Percentiles rank a stretch among this genome's conserved stretches.
Conservation (phyloP, 1,140 invertebrate genomes). For the Solenopsis invicta region DNA sequence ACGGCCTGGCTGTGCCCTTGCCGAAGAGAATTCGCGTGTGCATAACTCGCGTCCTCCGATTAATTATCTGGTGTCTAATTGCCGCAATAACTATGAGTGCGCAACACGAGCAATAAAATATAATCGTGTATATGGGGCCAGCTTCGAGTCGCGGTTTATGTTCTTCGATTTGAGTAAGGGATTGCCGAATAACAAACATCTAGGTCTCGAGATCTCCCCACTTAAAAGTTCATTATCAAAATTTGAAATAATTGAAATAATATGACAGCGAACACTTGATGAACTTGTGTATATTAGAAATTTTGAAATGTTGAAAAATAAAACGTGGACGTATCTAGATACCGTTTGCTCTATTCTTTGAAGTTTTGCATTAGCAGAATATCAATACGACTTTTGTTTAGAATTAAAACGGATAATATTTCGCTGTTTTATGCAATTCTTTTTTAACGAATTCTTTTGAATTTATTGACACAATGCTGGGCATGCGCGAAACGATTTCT, state of each 20-base stretch:
- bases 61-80: constrained; percentile 80
- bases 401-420: background rate
- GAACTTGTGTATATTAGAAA: background rate
- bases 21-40: constrained; percentile 69
- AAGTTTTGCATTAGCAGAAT: background rate
- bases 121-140: constrained; percentile 37
- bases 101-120: constrained; percentile 67
- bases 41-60: constrained; percentile 76
- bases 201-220: background rate
- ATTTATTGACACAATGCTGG: background rate
- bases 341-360: background rate
- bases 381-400: background rate
- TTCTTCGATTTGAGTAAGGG: background rate
- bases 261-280: background rate
- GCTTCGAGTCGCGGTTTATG: constrained; percentile 23
- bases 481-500: background rate
- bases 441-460: background rate
- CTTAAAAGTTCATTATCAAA: background rate
- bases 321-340: background rate
- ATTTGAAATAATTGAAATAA: background rate
- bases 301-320: background rate
- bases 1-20: constrained; percentile 62
- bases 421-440: background rate
- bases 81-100: constrained; percentile 77
- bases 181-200: background rate